Evolutionary conservation across 2,113 vertebrate species (phyloP), one percentile per base, ranked within the genome.

Genomic region (Melierax canorus): DNA sequence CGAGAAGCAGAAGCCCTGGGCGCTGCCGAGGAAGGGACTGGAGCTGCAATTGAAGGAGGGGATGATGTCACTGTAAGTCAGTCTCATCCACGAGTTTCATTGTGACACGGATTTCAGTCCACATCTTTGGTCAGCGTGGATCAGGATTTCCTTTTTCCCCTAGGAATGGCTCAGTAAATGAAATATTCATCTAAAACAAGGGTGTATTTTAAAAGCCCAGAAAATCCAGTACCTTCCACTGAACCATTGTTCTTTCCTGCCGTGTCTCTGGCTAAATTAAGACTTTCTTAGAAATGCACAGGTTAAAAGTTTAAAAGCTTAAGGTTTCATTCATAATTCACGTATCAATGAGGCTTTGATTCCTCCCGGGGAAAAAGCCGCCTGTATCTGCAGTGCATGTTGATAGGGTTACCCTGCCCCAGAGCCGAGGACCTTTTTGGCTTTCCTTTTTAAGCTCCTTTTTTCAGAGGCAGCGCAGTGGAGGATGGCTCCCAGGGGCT

Each of bases 261-360:
- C 2, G 0, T 11, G 48, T 79, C 86, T 94, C 59, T 26, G 90
- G 58, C 90, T 94, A 94, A 95, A 95, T 96, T 82, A 89, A 97
- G 95, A 88, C 88, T 94, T 96, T 93, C 94, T 96, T 96, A 81
- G 95, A 97, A 96, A 93, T 18, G 80, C 82, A 6, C 94, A 97
- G 97, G 97, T 97, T 97, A 97, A 97, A 96, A 97, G 97, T 97
- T 97, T 88, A 97, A 97, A 94, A 97, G 97, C 96, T 96, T 67
- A 92, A 94, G 86, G 95, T 97, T 97, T 97, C 97, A 97, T 97
- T 97, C 96, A 97, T 97, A 97, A 97, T 97, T 97, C 96, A 97
- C 86, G 5, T 94, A 59, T 94, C 97, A 97, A 96, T 95, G 96
- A 95, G 94, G 97, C 97, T 96, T 81, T 95, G 96, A 88, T 95